Evolutionary conservation across 53 echinoderm and acorn worm genomes (phyloP), one percentile per base, ranked within the genome.

Genomic region (Stichopus horrens): DNA sequence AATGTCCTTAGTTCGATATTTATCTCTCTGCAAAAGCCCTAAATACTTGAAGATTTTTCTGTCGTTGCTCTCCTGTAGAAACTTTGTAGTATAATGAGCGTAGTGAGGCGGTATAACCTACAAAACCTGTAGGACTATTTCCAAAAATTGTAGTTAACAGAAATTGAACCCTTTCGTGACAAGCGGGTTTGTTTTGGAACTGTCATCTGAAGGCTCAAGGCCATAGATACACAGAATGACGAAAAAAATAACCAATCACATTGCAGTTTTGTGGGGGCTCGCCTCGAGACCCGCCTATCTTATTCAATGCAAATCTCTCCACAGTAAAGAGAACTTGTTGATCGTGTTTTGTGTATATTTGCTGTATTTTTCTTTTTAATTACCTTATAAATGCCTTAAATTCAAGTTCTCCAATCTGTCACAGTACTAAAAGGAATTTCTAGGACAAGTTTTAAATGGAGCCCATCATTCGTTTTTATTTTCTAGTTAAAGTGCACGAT

Each of bases 241-340:
- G 76, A 73, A 88, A 74, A 68, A 11, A 92, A 74, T 67, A 86
- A 81, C 96, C 96, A 96, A 96, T 96, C 89, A 92, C 55, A 92
- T 75, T 54, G 16, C 74, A 57, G 37, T 22, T 58, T 76, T 78
- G 8, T 53, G 86, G 90, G 86, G 92, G 90, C 92, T 89, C 89
- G 94, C 88, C 92, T 83, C 21, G 54, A 84, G 65, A 51, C 86
- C 76, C 88, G 87, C 92, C 77, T 75, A 60, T 59, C 86, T 92
- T 86, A 88, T 88, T 94, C 79, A 76, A 91, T 93, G 93, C 67
- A 88, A 91, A 94, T 89, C 86, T 71, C 71, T 5, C 71, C 6
- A 16, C 6, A 16, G 71, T 54, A 82, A 82, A 54, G 54, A 54
- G 58, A 82, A 54, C 55, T 54, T 9, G n/a, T 54, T 21, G 22